These are phyloP conservation scores for Tachysurus fulvidraco DNA, from an alignment of 2,113 vertebrate genomes.

Conservation along the genomic window DNA sequence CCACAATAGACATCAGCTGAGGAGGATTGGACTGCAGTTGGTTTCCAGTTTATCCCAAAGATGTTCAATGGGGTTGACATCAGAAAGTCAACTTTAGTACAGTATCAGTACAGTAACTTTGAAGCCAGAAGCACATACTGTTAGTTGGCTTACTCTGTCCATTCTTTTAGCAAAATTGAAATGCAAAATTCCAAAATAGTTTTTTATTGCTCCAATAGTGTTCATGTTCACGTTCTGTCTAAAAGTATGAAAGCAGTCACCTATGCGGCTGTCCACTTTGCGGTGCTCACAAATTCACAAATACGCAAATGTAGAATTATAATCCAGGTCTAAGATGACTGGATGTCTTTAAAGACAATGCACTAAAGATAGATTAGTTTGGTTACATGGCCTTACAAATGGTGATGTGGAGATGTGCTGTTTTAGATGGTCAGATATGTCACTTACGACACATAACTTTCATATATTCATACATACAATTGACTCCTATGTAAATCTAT, in stretches of 20 bases:
- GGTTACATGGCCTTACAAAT: not conserved
- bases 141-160: not conserved
- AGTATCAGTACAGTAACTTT: not conserved
- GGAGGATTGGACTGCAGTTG: no score
- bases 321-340: not conserved
- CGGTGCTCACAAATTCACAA: not conserved
- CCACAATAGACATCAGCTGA: not conserved
- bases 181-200: not conserved
- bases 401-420: not conserved
- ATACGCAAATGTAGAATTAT: not conserved
- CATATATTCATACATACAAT: not conserved
- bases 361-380: not conserved
- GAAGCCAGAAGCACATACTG: not conserved
- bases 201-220: not conserved
- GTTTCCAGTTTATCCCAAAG: not conserved
- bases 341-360: not conserved
- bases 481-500: not conserved
- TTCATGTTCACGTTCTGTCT: not conserved
- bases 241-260: not conserved
- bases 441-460: not conserved
- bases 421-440: not conserved
- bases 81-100: not conserved
- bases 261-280: not conserved
- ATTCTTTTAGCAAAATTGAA: not conserved
- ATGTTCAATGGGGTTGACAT: not conserved